Conservation (phyloP, 2,888 invertebrate species). For the Cetonia aurata region DNA sequence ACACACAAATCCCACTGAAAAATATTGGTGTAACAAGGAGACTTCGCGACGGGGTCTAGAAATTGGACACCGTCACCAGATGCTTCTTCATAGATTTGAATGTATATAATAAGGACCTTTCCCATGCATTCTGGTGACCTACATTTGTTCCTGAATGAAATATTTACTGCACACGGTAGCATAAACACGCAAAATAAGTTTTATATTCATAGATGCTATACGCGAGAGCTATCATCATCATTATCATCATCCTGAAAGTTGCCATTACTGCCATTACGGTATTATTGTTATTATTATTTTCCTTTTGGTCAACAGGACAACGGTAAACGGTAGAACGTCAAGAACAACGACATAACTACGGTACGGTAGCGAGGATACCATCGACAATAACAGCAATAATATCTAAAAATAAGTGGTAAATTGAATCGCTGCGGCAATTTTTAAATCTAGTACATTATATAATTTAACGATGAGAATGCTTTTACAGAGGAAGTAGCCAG, state of each 20-base stretch:
- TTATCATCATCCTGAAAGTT: not conserved
- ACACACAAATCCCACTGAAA: too few relatives aligned
- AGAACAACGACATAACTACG: conserved; percentile 7
- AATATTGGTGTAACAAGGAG: too few relatives aligned
- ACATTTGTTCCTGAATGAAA: too few relatives aligned
- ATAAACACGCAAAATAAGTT: too few relatives aligned
- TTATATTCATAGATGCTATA: too few relatives aligned
- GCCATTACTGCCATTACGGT: conserved; percentile 5
- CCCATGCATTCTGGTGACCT: too few relatives aligned
- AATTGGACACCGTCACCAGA: too few relatives aligned
- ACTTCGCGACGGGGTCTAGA: too few relatives aligned
- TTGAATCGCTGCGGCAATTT: conserved; percentile 64
- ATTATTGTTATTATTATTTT: conserved; percentile 15
- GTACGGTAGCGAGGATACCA: conserved; percentile 7
- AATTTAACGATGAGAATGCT: conserved; percentile 67
- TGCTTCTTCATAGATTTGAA: too few relatives aligned
- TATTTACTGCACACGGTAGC: too few relatives aligned
- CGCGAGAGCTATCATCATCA: too few relatives aligned
- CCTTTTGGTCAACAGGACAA: conserved; percentile 30
- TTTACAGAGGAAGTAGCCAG: conserved; percentile 67
- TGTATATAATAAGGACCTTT: too few relatives aligned
- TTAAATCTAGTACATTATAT: conserved; percentile 67
- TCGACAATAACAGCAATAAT: conserved; percentile 32
- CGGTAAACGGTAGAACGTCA: conserved; percentile 9
- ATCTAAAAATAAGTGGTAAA: conserved; percentile 55